phyloP scores from a whole-genome alignment of 2,113 vertebrate genomes.

The Edolisoma coerulescens region DNA sequence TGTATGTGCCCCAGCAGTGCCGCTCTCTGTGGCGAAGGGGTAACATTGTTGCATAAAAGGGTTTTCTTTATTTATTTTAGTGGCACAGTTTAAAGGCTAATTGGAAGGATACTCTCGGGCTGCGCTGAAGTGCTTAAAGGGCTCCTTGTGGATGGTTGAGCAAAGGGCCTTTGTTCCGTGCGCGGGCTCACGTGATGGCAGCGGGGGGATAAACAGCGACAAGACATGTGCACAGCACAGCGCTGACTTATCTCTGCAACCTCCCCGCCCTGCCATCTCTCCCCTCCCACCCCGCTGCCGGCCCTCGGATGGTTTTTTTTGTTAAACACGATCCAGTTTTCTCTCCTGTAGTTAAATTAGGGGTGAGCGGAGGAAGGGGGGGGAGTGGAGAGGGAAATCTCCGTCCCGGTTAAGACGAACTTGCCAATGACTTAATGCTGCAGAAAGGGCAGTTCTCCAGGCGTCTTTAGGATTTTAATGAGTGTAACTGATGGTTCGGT shows the following conservation, averaged over 20 bases:
- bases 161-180: conserved; percentile 65
- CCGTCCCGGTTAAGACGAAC: background rate
- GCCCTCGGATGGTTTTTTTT: background rate
- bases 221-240: background rate
- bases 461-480: conserved; percentile 12
- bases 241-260: background rate
- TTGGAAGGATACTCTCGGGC: conserved; percentile 12
- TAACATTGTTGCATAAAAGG: background rate
- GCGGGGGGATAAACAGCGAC: background rate
- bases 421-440: background rate
- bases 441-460: conserved; percentile 24
- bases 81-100: conserved; percentile 7
- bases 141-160: conserved; percentile 56
- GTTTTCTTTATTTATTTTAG: background rate
- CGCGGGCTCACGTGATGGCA: conserved; percentile 10
- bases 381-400: background rate
- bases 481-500: background rate
- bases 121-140: conserved; percentile 48
- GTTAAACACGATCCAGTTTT: background rate
- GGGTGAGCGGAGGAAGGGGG: rapidly evolving
- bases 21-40: background rate
- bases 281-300: background rate
- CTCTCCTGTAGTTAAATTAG: background rate
- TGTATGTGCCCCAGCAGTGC: background rate
- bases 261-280: background rate